phyloP scores from a whole-genome alignment of 2,888 invertebrate genomes.

The Buathra laborator region DNA sequence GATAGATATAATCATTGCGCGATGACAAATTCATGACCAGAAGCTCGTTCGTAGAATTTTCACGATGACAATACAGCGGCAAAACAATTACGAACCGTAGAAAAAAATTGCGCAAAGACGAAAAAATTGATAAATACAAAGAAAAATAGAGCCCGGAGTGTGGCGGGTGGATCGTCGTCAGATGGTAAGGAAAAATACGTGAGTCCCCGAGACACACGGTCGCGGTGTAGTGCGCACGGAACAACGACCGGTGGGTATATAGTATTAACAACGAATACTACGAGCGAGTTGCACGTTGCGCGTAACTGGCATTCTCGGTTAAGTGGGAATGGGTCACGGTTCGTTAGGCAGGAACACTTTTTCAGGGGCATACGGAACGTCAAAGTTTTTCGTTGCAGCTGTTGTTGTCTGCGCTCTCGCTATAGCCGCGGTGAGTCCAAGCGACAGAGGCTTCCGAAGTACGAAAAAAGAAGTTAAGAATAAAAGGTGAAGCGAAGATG shows the following conservation, averaged over 20 bases:
- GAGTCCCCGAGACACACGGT: not conserved
- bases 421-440: constrained; percentile 48
- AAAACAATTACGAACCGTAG: constrained; percentile 11
- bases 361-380: constrained; percentile 74
- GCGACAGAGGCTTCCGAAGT: constrained; percentile 49
- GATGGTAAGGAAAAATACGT: not conserved
- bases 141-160: not conserved
- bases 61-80: constrained; percentile 26
- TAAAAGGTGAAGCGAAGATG: constrained; percentile 39
- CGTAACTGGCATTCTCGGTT: constrained; percentile 77
- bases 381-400: constrained; percentile 79
- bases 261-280: not conserved
- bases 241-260: constrained; percentile 4
- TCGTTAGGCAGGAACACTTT: constrained; percentile 83
- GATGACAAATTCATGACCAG: constrained; percentile 50
- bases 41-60: constrained; percentile 24
- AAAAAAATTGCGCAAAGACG: not conserved
- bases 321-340: constrained; percentile 81
- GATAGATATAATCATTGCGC: constrained; percentile 30
- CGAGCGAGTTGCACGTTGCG: constrained; percentile 48
- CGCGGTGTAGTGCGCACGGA: not conserved
- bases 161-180: constrained; percentile 6
- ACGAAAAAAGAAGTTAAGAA: constrained; percentile 21
- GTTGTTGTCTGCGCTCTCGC: constrained; percentile 39
- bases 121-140: not conserved